Base-by-base conservation (phyloP, 2,797 vertebrate species). In the Gila robusta region DNA sequence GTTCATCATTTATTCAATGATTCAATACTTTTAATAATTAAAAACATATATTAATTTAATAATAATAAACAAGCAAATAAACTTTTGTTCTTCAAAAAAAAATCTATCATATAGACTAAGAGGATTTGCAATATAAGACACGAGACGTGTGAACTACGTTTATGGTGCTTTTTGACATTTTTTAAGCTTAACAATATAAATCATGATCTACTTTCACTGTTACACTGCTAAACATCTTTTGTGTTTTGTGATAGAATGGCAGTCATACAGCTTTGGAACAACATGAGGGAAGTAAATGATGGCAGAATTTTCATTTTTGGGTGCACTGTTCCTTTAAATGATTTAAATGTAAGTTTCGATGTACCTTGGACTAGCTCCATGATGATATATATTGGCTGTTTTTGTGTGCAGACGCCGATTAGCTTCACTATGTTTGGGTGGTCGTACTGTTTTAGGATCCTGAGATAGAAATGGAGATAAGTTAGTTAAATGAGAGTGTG, bases 311-410 rank as follows among this genome's bases (percentile, higher is more conserved):
- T 71, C 23, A 26, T 73, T 28, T 47, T 16, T 73, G 21, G 7
- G 8, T 11, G 66, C 32, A 69, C 19, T 10, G 19, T 69, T 23
- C 10, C 5, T n/a, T 67, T 26, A 67, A 23, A 66, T 84, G 6
- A 77, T 11, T 66, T 23, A 0, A 47, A 37, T 37, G 9, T 17
- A 74, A 47, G 5, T 4, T 71, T 7, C 16, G 8, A 16, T 94
- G 94, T 89, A 98, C 98, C 98, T 93, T 97, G 95, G 80, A 99
- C 94, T 0, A 99, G 94, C 93, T 99, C 98, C 98, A 99, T 99
- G 91, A 99, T 95, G 0, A 99, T 99, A 91, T 99, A 99, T 87
- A 99, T 97, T 35, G 98, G 98, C 90, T 99, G 98, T 37, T 97
- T 97, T 96, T 99, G 98, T 0, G 98, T 99, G 91, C 98, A 99